A percentile compares a stretch with the other conserved stretches of the same genome.
Conservation (phyloP, 2,113 vertebrate species). For the Poecile atricapillus region DNA sequence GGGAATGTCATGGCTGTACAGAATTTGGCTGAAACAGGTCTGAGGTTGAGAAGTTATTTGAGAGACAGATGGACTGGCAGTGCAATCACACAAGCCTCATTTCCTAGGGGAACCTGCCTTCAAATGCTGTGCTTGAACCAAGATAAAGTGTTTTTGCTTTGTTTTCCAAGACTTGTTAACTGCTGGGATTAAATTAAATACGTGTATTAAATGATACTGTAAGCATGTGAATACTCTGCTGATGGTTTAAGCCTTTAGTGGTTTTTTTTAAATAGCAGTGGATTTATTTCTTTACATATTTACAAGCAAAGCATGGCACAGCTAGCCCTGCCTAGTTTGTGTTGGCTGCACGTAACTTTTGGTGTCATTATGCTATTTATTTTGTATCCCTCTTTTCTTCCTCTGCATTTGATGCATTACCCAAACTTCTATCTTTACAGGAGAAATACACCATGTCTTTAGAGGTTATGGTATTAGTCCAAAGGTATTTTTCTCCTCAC, state of each 20-base stretch:
- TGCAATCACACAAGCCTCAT: not conserved
- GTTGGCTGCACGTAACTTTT: not conserved
- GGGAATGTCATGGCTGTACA: not conserved
- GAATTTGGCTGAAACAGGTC: not conserved
- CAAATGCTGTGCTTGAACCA: constrained; percentile 10
- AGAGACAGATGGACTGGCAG: constrained; percentile 8
- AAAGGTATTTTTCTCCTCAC: not conserved
- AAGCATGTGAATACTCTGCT: not conserved
- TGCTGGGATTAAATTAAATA: not conserved
- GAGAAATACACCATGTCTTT: not conserved
- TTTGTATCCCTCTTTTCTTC: not conserved
- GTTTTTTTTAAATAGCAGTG: not conserved
- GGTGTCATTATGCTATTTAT: not conserved
- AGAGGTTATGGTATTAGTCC: not conserved
- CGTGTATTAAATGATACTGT: not conserved
- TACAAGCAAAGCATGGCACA: not conserved
- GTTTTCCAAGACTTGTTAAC: constrained; percentile 4
- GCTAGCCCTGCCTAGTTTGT: not conserved
- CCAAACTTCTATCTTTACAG: not conserved
- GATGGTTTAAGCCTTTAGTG: not conserved
- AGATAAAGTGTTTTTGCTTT: constrained; percentile 9
- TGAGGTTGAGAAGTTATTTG: not conserved
- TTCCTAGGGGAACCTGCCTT: constrained; percentile 35
- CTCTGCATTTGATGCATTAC: not conserved
- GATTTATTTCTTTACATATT: constrained; percentile 38